Percentiles rank a stretch among this genome's conserved stretches.
Evolutionary conservation across 35 echinoderm and acorn worm species (phyloP).

Genomic region (Stichopus chloronotus): DNA sequence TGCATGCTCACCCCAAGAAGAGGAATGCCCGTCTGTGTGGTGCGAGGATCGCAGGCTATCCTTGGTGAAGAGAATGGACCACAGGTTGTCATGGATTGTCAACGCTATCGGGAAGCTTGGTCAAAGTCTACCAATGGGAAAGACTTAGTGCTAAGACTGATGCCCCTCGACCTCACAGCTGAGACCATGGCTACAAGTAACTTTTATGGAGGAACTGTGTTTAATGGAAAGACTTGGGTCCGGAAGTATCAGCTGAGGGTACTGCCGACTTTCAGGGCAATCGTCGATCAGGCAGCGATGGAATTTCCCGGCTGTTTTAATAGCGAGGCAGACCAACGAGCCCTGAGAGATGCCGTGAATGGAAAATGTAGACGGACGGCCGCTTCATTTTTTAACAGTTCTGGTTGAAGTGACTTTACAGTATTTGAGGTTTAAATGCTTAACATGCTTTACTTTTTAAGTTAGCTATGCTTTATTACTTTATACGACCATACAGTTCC

Average conservation of each 20-base stretch:
- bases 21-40: neutral
- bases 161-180: neutral
- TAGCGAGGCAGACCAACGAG: neutral
- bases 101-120: neutral
- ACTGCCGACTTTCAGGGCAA: neutral
- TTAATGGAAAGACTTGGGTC: constrained; percentile 17
- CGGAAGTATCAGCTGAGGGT: constrained; percentile 18
- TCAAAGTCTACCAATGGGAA: neutral
- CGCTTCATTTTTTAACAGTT: too few species aligned
- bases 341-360: neutral
- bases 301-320: constrained; percentile 1
- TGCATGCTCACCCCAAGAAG: neutral
- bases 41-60: neutral
- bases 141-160: constrained; percentile 19
- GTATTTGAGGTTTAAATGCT: neutral
- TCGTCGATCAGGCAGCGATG: neutral
- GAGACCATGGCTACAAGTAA: neutral
- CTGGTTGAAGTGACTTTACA: too few species aligned
- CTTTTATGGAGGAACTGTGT: constrained; percentile 21
- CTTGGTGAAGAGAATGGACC: neutral
- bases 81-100: neutral
- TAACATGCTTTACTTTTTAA: too few species aligned
- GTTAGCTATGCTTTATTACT: too few species aligned
- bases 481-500: too few species aligned
- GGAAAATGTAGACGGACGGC: neutral